These are phyloP conservation scores for Albula goreensis DNA, from an alignment of 2,113 vertebrate species.

Conservation along the genomic window DNA sequence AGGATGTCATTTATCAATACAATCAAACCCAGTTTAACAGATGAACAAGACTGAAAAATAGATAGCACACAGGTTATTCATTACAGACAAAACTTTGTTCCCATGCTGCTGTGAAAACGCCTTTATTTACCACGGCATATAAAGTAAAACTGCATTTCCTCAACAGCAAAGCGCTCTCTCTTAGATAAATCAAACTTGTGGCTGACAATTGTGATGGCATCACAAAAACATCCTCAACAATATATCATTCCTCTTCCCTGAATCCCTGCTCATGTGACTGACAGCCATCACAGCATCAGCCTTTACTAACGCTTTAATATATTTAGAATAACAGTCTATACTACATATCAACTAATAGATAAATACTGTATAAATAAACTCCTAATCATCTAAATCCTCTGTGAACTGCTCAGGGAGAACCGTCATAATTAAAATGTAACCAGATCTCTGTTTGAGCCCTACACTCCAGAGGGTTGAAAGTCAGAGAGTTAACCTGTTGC, in stretches of 20 bases:
- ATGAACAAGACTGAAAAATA: background rate
- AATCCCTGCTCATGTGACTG: no score
- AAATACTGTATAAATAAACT: conserved; percentile 16
- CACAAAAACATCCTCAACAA: no score
- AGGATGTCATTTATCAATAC: background rate
- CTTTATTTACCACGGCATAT: background rate
- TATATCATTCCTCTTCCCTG: background rate
- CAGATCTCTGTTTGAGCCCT: background rate
- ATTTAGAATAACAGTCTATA: background rate
- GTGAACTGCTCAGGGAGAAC: background rate
- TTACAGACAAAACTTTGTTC: background rate
- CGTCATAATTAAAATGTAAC: conserved; percentile 33
- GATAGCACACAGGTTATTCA: background rate
- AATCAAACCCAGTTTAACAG: background rate
- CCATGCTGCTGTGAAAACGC: no score
- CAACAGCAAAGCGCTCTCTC: no score
- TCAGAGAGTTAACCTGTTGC: conserved; percentile 11
- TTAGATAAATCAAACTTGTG: no score
- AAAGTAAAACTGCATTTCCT: background rate
- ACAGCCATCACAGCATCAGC: background rate
- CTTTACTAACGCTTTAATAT: background rate
- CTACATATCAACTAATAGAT: background rate
- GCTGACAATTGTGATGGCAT: no score
- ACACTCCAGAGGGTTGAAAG: conserved; percentile 13
- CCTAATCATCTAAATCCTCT: background rate